Base-by-base conservation (phyloP, 92 coral and sea anemone genomes). In the Phenganax stokvisi region DNA sequence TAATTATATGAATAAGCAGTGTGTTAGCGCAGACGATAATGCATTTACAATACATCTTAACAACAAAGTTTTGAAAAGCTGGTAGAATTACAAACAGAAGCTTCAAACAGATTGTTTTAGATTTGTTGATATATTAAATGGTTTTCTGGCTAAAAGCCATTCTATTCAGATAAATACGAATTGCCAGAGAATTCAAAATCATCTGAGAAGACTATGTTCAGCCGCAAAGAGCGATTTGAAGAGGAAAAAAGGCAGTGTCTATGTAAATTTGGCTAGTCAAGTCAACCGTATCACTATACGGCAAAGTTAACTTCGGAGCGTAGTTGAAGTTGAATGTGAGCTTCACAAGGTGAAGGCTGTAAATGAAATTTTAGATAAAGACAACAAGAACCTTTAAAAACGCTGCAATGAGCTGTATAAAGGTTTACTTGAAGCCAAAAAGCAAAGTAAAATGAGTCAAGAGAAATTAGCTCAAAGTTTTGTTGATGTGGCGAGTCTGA, bases 41-140 rank as follows among this genome's bases (percentile, higher is more conserved):
- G 63, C 63, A 6, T 72, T 81, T 51, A 81, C 52, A 8, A 51
- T 81, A 16, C 85, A 81, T 58, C 5, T 81, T n/a, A 71, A n/a
- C n/a, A 81, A 81, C 80, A 51, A 70, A 30, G 52, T 72, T 68
- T 60, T 81, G 68, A 81, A 81, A 17, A 81, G 77, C 64, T 81
- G 85, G 85, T 59, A 81, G 53, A 81, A 81, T n/a, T 47, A 71
- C 25, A 81, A 81, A 58, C 6, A 28, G 6, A 69, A 10, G 1
- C 74, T 69, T 10, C 74, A 69, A 69, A 6, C 77, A 31, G n/a
- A 17, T 20, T 30, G 75, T 80, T 80, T 64, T 31, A 80, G 51
- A 17, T 77, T 27, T 69, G 54, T 80, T 54, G 82, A 71, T 20
- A 70, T 81, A 37, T 58, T 81, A 3, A 81, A 81, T 29, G 59